Evolutionary conservation across 1,140 invertebrate genomes (phyloP).

Genomic region (Ceratitis capitata): DNA sequence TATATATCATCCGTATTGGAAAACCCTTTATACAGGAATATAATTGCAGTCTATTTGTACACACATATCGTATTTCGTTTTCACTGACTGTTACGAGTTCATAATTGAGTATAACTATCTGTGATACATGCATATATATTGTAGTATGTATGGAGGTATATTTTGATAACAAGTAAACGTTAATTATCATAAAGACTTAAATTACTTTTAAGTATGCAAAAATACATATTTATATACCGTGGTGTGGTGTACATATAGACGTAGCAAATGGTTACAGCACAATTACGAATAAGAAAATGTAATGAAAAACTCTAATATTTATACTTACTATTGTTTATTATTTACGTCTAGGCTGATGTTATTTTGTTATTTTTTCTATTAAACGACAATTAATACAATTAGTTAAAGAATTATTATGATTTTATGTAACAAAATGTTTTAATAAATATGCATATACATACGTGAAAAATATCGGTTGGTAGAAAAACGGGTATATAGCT

Average conservation of each 20-base stretch:
- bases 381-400: neutral
- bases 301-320: neutral
- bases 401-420: too few species aligned
- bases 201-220: too few species aligned
- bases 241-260: too few species aligned
- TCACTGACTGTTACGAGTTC: neutral
- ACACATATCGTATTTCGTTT: too few species aligned
- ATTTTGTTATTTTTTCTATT: neutral
- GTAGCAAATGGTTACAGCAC: neutral
- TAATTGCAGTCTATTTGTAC: too few species aligned
- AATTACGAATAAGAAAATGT: neutral
- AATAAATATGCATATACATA: neutral
- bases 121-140: too few species aligned
- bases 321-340: neutral
- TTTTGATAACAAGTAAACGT: neutral
- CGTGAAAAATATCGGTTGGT: neutral
- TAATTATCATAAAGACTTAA: neutral
- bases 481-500: neutral
- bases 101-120: neutral
- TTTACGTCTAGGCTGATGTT: neutral
- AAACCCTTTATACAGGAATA: too few species aligned
- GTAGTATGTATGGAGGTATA: too few species aligned
- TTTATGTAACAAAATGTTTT: neutral
- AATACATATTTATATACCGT: too few species aligned
- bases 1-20: too few species aligned